phyloP scores from a whole-genome alignment of 2,888 invertebrate species.

The Melinaea menophilus region DNA sequence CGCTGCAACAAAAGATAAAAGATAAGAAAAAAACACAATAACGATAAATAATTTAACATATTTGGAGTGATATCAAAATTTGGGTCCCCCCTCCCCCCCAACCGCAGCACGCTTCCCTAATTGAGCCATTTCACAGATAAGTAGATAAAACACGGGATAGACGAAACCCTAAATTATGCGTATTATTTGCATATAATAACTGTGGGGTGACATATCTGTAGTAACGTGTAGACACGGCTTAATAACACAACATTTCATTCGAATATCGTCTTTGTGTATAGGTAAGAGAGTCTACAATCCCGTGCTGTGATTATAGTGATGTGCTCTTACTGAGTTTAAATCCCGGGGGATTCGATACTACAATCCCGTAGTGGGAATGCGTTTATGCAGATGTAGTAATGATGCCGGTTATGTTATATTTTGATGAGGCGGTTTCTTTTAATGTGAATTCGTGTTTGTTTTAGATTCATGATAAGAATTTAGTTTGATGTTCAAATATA shows the following conservation, averaged over 20 bases:
- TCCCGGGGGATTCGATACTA: conserved; percentile 55
- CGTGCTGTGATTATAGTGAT: conserved; percentile 13
- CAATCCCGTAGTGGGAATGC: conserved; percentile 58
- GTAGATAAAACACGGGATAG: conserved; percentile 74
- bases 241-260: conserved; percentile 3
- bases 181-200: conserved; percentile 76
- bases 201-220: conserved; percentile 59
- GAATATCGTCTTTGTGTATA: conserved; percentile 27
- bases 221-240: background rate
- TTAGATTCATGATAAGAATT: conserved; percentile 21
- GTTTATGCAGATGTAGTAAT: conserved; percentile 70
- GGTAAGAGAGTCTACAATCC: conserved; percentile 11
- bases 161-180: conserved; percentile 70
- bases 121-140: conserved; percentile 77
- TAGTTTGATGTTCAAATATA: no score
- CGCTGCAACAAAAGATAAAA: no score
- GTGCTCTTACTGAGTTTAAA: conserved; percentile 24
- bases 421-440: conserved; percentile 46
- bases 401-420: conserved; percentile 51
- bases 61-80: conserved; percentile 58
- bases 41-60: conserved; percentile 72
- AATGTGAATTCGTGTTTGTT: conserved; percentile 28
- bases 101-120: conserved; percentile 59
- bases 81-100: conserved; percentile 41
- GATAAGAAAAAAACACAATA: conserved; percentile 33